These are phyloP conservation scores for Leptatherina wallacei DNA, from an alignment of 2,797 vertebrate species.

Conservation along the genomic window DNA sequence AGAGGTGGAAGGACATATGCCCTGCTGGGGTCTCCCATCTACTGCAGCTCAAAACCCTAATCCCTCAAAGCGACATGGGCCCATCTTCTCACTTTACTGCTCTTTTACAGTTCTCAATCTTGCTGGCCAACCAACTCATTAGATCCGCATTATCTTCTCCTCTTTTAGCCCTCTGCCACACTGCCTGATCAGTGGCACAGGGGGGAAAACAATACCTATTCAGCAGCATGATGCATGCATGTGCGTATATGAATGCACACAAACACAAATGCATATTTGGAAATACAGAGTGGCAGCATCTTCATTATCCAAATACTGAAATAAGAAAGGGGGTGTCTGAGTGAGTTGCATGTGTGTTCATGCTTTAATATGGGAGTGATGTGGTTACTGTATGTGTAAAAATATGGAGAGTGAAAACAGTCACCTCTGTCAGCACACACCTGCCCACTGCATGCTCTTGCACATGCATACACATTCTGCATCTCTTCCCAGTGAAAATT, in stretches of 20 bases:
- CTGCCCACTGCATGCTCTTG: conserved; percentile 67
- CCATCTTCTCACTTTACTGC: conserved; percentile 80
- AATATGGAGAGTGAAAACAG: conserved; percentile 86
- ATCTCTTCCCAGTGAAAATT: conserved; percentile 13
- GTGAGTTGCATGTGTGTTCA: conserved; percentile 62
- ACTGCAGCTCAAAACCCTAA: conserved; percentile 66
- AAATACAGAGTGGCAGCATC: conserved; percentile 29
- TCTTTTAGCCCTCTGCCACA: conserved; percentile 74
- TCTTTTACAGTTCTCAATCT: conserved; percentile 79
- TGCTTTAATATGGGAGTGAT: conserved; percentile 69
- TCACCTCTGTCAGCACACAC: conserved; percentile 81
- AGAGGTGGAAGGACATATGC: conserved; percentile 55
- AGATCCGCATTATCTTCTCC: conserved; percentile 81
- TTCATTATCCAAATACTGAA: conserved; percentile 45
- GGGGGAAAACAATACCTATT: conserved; percentile 78
- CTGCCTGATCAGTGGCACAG: conserved; percentile 71
- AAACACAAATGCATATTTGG: conserved; percentile 24
- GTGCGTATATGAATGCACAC: conserved; percentile 12
- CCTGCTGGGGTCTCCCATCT: conserved; percentile 57
- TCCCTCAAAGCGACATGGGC: conserved; percentile 68
- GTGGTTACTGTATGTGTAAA: conserved; percentile 74
- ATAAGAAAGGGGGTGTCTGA: conserved; percentile 40
- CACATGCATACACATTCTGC: not conserved
- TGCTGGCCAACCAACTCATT: conserved; percentile 75
- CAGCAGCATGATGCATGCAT: conserved; percentile 62